Conservation (phyloP, 2,113 vertebrate genomes). For the Catharus fuscescens region DNA sequence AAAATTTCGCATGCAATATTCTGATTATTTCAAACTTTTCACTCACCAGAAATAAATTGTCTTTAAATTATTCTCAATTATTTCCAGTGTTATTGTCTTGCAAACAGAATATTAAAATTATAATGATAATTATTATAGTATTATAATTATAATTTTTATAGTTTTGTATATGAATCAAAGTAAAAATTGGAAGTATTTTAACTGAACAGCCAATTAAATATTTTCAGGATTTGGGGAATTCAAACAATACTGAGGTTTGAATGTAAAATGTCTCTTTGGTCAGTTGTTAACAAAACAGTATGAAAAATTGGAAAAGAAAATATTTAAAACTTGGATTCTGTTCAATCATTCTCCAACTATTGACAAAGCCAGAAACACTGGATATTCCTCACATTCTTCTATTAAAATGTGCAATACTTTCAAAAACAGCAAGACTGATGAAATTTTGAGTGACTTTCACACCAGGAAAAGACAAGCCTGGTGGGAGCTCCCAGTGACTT, state of each 20-base stretch:
- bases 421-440: background rate
- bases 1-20: background rate
- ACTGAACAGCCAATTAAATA: background rate
- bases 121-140: too few species aligned
- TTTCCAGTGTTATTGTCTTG: background rate
- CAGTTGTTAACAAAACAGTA: background rate
- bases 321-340: background rate
- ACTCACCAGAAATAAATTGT: background rate
- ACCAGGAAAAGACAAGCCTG: background rate
- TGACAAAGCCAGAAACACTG: background rate
- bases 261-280: background rate
- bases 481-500: background rate
- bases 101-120: background rate
- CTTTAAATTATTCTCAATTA: background rate
- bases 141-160: background rate
- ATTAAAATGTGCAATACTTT: background rate
- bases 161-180: background rate
- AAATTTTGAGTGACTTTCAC: background rate
- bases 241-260: background rate
- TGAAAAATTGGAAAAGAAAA: background rate
- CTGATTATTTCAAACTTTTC: background rate
- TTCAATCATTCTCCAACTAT: background rate
- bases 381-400: background rate
- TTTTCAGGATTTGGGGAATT: background rate
- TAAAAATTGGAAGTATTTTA: background rate